A percentile compares a stretch with the other conserved stretches of the same genome.
These are phyloP conservation scores for Diceros bicornis DNA, from an alignment of 2,797 vertebrate species.

Conservation along the genomic window DNA sequence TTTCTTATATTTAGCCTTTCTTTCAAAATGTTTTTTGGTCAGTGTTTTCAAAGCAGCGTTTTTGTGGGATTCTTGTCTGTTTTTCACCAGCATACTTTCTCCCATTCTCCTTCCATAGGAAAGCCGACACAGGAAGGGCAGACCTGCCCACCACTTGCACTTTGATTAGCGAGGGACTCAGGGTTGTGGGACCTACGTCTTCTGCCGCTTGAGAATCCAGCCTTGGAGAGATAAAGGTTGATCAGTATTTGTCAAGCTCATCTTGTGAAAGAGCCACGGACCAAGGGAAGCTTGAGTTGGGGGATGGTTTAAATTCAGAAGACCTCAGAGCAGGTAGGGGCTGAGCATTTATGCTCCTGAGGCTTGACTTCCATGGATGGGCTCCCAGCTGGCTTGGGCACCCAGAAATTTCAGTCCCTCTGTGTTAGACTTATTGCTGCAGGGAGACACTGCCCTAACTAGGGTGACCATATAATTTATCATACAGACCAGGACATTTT, in stretches of 20 bases:
- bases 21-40: not conserved
- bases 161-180: not conserved
- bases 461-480: not conserved
- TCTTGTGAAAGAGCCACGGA: not conserved
- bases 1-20: not conserved
- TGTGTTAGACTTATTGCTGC: not conserved
- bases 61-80: constrained; percentile 21
- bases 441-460: not conserved
- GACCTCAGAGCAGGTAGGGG: not conserved
- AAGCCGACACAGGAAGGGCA: not conserved
- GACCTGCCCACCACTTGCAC: not conserved
- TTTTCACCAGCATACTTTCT: not conserved
- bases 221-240: not conserved
- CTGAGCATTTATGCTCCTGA: not conserved
- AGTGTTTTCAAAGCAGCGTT: constrained; percentile 47
- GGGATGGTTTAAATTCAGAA: not conserved
- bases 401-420: not conserved
- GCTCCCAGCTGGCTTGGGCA: not conserved
- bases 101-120: not conserved
- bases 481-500: not conserved
- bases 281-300: not conserved
- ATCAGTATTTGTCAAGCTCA: not conserved
- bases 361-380: too few relatives aligned
- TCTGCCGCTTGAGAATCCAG: not conserved
- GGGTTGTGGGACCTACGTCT: not conserved